phyloP scores from a whole-genome alignment of 2,797 vertebrate genomes.

The Sebastes cheni region DNA sequence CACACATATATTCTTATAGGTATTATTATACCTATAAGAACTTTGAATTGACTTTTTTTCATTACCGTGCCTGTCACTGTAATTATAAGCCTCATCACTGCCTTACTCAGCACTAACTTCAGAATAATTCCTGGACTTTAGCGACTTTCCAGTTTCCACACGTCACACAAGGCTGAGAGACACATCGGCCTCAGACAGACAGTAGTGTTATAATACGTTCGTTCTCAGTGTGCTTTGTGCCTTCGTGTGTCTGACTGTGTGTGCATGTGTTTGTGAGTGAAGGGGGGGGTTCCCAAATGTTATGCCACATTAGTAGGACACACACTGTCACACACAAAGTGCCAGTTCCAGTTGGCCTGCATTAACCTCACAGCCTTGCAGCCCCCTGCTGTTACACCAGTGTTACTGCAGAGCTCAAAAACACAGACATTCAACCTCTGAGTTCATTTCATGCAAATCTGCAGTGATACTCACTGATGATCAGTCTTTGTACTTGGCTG shows the following conservation, averaged over 20 bases:
- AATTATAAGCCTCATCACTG: neutral
- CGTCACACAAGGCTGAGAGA: neutral
- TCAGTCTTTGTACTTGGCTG: neutral
- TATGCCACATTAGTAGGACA: slow-evolving; percentile 28
- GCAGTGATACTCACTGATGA: neutral
- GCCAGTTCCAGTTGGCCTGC: slow-evolving; percentile 29
- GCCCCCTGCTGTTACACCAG: slow-evolving; percentile 67
- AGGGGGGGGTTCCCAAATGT: slow-evolving; percentile 1
- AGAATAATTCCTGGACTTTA: neutral
- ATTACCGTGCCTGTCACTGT: neutral
- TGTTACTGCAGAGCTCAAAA: slow-evolving; percentile 49
- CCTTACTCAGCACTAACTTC: neutral
- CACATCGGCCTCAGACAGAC: neutral
- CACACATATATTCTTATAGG: neutral
- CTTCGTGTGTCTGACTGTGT: neutral
- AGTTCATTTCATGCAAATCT: neutral
- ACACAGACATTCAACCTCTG: neutral
- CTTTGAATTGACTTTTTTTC: neutral
- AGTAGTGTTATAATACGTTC: neutral
- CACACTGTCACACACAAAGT: slow-evolving; percentile 20
- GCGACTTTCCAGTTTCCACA: neutral
- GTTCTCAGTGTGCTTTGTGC: neutral
- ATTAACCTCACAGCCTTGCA: slow-evolving; percentile 42
- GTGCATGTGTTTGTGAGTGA: neutral
- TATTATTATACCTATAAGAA: neutral